Percentiles rank a stretch among this genome's conserved stretches.
phyloP scores from a whole-genome alignment of 30 jellyfish, hydroid and myxozoan genomes.

The Hydractinia symbiolongicarpus region DNA sequence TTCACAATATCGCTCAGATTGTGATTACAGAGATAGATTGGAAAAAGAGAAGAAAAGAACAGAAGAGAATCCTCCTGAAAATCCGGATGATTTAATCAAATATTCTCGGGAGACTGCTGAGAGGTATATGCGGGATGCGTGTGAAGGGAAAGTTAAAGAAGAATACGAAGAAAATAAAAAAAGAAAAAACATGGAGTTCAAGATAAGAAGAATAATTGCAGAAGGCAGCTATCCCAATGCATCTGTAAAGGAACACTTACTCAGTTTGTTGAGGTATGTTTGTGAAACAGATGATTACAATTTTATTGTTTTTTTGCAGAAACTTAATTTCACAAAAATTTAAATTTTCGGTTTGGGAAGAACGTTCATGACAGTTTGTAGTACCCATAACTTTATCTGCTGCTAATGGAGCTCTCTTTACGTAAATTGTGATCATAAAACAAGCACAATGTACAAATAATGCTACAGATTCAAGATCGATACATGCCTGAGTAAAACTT shows the following conservation, averaged over 20 bases:
- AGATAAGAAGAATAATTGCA: not conserved
- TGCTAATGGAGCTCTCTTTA: too few species aligned
- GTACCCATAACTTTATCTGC: too few species aligned
- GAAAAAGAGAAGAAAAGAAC: not conserved
- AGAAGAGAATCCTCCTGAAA: not conserved
- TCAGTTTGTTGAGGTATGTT: not conserved
- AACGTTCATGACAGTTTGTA: too few species aligned
- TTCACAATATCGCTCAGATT: not conserved
- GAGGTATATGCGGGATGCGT: not conserved
- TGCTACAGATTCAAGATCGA: too few species aligned
- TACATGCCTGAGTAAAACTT: too few species aligned
- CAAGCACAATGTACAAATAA: too few species aligned
- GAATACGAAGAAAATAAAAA: not conserved
- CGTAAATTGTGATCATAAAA: too few species aligned
- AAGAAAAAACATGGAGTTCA: not conserved
- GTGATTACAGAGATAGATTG: not conserved
- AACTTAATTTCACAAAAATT: too few species aligned
- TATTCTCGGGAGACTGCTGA: not conserved
- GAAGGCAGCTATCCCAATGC: conserved; percentile 6
- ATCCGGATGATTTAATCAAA: not conserved
- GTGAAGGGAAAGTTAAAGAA: not conserved
- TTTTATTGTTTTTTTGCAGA: too few species aligned
- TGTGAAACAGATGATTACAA: too few species aligned
- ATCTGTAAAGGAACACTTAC: not conserved
- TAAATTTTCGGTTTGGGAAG: too few species aligned